Percentiles rank a stretch among this genome's conserved stretches.
phyloP scores from a whole-genome alignment of 2,888 invertebrate species.

The Phymatocera aterrima region DNA sequence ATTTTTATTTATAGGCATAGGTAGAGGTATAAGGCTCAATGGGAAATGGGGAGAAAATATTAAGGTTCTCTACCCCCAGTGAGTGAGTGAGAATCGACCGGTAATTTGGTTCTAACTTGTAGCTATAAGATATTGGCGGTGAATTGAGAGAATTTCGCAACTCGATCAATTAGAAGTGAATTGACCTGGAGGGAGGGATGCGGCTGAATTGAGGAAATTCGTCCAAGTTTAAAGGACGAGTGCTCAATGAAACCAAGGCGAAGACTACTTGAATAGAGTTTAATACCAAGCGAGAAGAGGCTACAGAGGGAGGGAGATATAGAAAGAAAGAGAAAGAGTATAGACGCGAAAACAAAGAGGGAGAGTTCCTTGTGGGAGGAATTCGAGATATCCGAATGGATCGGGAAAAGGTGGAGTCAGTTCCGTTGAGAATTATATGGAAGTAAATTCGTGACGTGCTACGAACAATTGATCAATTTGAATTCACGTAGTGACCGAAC shows the following conservation, averaged over 20 bases:
- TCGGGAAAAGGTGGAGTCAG: conserved; percentile 34
- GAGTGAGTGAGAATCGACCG: background rate
- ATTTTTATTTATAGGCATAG: conserved; percentile 37
- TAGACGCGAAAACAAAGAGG: conserved; percentile 7
- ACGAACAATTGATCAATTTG: conserved; percentile 28
- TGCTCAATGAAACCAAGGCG: conserved; percentile 24
- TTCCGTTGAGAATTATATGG: conserved; percentile 22
- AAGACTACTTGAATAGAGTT: conserved; percentile 42
- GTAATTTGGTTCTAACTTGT: background rate
- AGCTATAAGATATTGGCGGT: background rate
- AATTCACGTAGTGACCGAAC: conserved; percentile 31
- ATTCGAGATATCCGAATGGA: conserved; percentile 14
- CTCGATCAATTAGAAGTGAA: conserved; percentile 29
- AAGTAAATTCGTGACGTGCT: conserved; percentile 11
- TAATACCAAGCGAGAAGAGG: conserved; percentile 11
- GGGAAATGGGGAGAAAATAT: conserved; percentile 8
- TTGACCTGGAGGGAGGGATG: conserved; percentile 30
- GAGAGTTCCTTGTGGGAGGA: conserved; percentile 21
- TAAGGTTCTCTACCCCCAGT: background rate
- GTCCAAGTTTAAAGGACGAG: conserved; percentile 21
- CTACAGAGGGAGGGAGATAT: background rate
- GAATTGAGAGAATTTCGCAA: conserved; percentile 28
- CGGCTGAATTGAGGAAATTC: conserved; percentile 26
- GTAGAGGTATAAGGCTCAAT: background rate
- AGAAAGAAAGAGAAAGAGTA: background rate